Base-by-base conservation (phyloP, 2,113 vertebrate species). In the Sorex fumeus region DNA sequence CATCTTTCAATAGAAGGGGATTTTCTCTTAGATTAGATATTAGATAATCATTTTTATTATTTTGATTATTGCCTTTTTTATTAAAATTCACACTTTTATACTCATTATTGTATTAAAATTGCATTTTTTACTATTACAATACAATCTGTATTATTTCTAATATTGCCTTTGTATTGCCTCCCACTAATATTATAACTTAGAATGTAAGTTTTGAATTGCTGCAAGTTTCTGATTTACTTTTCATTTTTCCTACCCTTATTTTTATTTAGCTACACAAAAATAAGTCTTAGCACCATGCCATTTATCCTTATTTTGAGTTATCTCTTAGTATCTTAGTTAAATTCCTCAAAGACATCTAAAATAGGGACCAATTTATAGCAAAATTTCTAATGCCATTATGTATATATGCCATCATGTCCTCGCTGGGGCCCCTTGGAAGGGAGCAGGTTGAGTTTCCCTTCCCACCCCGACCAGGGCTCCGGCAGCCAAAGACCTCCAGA, bases 1-100 rank as follows among this genome's bases (percentile, higher is more conserved):
- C 2, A 0, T 11, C 28, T 76, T 84, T 86, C 28, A 36, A 27
- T 50, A 43, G 27, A 71, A 60, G 13, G 70, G 7, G 34, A 84
- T 77, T 74, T 88, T 91, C 25, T 78, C 30, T 81, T 75, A 28
- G 82, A 3, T 0, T 89, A 87, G 78, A 76, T 62, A 25, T 81
- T 62, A 50, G 6, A 71, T 2, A 21, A 16, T 75, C 70, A 71
- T 62, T 27, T 50, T 82, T 75, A 84, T 70, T 30, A 45, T 70
- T 43, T 83, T 79, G 15, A 88, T 72, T 64, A 8, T 30, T 21
- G 16, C 25, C 32, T 66, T 71, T 71, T 32, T 60, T 67, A 11
- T 45, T 62, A 88, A 81, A 50, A 72, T 18, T 18, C 13, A 84
- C 10, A 80, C 7, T 40, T 57, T 85, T 92, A 10, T 66, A 25